phyloP scores from a whole-genome alignment of 2,113 vertebrate species.

The cattle (Bos taurus) region ARS-UCD2.0 NC_037329.1:121923001-121923500 shows the following conservation, averaged over 20 bases:
- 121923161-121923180: neutral
- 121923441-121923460: neutral
- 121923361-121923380: conserved; percentile 74
- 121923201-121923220: conserved; percentile 63
- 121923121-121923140: neutral
- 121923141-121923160: neutral
- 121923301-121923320: conserved; percentile 17
- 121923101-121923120: neutral
- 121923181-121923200: conserved; percentile 44
- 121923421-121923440: neutral
- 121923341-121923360: conserved; percentile 74
- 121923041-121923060: neutral
- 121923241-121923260: conserved; percentile 66
- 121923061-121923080: neutral
- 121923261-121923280: conserved; percentile 76
- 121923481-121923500: neutral
- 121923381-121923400: conserved; percentile 59
- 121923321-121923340: conserved; percentile 76
- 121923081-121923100: neutral
- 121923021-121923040: neutral
- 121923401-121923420: neutral
- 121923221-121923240: conserved; percentile 56
- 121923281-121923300: conserved; percentile 64
- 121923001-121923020: neutral
- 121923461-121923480: neutral